Evolutionary conservation across 2,888 invertebrate species (phyloP).

Genomic region (Myopa testacea): DNA sequence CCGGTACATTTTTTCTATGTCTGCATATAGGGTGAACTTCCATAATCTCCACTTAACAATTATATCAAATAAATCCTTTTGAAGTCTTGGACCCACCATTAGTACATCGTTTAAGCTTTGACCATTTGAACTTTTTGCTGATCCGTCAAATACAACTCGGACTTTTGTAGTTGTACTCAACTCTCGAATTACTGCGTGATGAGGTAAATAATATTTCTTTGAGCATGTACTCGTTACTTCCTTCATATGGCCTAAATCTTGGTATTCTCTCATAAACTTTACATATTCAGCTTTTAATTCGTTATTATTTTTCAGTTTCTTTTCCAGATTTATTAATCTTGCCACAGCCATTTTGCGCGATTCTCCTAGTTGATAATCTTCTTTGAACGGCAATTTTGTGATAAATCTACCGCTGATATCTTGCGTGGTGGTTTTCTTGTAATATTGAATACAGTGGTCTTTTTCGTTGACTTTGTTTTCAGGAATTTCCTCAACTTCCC

Average conservation of each 20-base stretch:
- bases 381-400: background rate
- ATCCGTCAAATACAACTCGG: too few species aligned
- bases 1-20: background rate
- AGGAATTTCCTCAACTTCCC: too few species aligned
- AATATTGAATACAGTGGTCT: too few species aligned
- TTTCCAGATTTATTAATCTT: too few species aligned
- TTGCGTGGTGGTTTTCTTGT: too few species aligned
- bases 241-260: constrained; percentile 31
- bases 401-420: constrained; percentile 36
- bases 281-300: constrained; percentile 6
- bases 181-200: constrained; percentile 35
- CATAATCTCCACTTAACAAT: too few species aligned
- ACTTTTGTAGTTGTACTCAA: background rate
- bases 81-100: background rate
- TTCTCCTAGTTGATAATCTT: background rate
- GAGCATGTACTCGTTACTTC: background rate
- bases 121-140: too few species aligned
- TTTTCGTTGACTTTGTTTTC: too few species aligned
- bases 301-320: background rate
- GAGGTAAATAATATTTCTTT: constrained; percentile 40
- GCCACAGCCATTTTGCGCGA: too few species aligned
- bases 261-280: constrained; percentile 39
- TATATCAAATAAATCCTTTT: too few species aligned
- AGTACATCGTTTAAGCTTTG: background rate
- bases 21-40: too few species aligned